phyloP scores from a whole-genome alignment of 2,888 invertebrate species.

The Agriopis marginaria region DNA sequence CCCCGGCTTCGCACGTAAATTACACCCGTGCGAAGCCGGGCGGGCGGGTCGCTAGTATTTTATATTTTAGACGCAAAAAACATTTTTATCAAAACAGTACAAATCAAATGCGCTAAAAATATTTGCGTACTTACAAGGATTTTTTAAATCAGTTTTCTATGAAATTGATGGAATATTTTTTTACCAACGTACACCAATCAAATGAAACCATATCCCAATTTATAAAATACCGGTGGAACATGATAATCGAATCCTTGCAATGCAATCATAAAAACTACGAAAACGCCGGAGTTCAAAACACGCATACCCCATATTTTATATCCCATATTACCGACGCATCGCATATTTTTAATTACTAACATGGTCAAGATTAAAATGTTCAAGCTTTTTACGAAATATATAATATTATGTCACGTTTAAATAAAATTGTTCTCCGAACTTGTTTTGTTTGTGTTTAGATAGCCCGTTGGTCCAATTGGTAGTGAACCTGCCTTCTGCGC shows the following conservation, averaged over 20 bases:
- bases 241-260: constrained; percentile 14
- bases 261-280: constrained; percentile 4
- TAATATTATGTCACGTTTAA: no score
- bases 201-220: background rate
- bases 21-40: no score
- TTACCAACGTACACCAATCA: background rate
- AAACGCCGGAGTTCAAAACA: background rate
- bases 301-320: background rate
- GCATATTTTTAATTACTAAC: background rate
- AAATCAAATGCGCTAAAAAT: background rate
- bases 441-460: no score
- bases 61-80: background rate
- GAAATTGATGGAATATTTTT: constrained; percentile 3
- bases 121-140: background rate
- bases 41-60: no score
- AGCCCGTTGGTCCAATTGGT: no score
- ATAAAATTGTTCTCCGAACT: no score
- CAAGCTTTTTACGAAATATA: no score
- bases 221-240: background rate
- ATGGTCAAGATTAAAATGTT: no score
- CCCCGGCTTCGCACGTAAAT: no score
- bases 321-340: background rate
- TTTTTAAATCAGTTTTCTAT: background rate
- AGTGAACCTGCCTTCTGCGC: no score
- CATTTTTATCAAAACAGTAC: background rate